These are phyloP conservation scores for Opisthograptis luteolata DNA, from an alignment of 2,888 invertebrate genomes.

Conservation along the genomic window DNA sequence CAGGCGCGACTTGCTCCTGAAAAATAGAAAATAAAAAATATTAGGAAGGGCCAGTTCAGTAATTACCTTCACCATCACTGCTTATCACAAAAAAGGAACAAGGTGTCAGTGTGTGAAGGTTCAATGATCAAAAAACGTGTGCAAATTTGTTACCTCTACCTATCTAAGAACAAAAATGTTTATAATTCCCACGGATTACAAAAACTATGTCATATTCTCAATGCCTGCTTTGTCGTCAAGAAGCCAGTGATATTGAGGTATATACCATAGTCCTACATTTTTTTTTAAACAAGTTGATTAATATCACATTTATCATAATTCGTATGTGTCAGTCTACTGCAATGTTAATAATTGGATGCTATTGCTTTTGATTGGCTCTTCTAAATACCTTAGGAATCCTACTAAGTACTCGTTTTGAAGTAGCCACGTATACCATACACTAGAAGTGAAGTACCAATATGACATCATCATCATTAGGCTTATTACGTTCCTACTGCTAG, in stretches of 20 bases:
- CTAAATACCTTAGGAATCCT: too few species aligned
- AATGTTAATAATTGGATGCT: too few species aligned
- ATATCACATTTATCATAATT: background rate
- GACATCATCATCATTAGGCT: too few species aligned
- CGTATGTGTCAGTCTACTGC: background rate
- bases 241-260: too few species aligned
- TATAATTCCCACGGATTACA: constrained; percentile 34
- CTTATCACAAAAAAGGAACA: background rate
- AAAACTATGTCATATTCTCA: constrained; percentile 33
- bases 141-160: constrained; percentile 28
- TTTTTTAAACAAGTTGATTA: too few species aligned
- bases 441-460: too few species aligned
- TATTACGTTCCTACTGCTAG: too few species aligned
- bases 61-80: background rate
- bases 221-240: constrained; percentile 29
- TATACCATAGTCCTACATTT: too few species aligned
- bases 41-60: too few species aligned
- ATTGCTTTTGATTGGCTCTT: too few species aligned
- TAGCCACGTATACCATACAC: too few species aligned
- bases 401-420: too few species aligned
- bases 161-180: constrained; percentile 14
- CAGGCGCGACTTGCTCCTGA: constrained; percentile 74
- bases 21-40: constrained; percentile 38
- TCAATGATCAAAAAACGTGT: constrained; percentile 27
- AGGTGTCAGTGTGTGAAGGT: constrained; percentile 3